These are phyloP conservation scores for Philhelius pedissequus DNA, from an alignment of 2,888 invertebrate species.

Conservation along the genomic window DNA sequence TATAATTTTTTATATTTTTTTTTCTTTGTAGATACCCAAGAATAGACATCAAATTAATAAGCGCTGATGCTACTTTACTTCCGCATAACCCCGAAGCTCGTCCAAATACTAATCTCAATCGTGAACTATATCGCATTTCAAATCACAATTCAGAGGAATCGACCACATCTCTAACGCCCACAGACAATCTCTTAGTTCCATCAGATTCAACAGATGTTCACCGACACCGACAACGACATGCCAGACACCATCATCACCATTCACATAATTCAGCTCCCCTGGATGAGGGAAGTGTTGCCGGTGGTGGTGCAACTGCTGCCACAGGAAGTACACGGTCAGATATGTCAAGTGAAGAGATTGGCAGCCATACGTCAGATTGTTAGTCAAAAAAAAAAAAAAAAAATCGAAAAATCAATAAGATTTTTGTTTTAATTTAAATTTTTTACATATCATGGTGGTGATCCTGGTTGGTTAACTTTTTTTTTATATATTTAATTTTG, in stretches of 20 bases:
- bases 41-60: slow-evolving; percentile 75
- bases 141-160: slow-evolving; percentile 70
- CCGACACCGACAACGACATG: slow-evolving; percentile 69
- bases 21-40: slow-evolving; percentile 74
- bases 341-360: slow-evolving; percentile 34
- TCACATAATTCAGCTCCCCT: slow-evolving; percentile 69
- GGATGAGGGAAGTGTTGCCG: slow-evolving; percentile 55
- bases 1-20: not conserved
- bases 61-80: slow-evolving; percentile 71
- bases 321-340: slow-evolving; percentile 45
- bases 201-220: slow-evolving; percentile 67
- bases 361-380: slow-evolving; percentile 42
- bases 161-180: slow-evolving; percentile 74
- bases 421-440: slow-evolving; percentile 6
- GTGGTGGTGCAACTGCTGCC: slow-evolving; percentile 64
- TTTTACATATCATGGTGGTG: not conserved
- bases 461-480: not conserved
- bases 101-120: slow-evolving; percentile 70
- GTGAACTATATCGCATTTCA: slow-evolving; percentile 71
- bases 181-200: slow-evolving; percentile 74
- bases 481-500: slow-evolving; percentile 25
- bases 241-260: slow-evolving; percentile 69
- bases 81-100: slow-evolving; percentile 68
- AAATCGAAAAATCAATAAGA: not conserved
- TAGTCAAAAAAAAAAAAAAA: slow-evolving; percentile 11